Percentiles rank a stretch among this genome's conserved stretches.
Evolutionary conservation across 2,888 invertebrate genomes (phyloP).

Genomic region (Apamea anceps): DNA sequence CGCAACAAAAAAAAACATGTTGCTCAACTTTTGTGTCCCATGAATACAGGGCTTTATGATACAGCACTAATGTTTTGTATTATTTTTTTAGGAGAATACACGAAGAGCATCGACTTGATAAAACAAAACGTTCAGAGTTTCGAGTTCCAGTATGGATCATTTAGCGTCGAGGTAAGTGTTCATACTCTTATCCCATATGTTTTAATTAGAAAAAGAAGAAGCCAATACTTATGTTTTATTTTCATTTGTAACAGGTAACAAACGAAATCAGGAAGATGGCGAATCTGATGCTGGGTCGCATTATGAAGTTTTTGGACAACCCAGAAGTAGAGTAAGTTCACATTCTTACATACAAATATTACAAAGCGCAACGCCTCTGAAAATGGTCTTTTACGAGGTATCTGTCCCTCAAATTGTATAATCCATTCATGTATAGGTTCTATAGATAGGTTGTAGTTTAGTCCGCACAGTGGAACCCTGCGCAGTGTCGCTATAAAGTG

Average conservation of each 20-base stretch:
- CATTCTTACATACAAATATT: neutral
- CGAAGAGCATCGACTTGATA: conserved; percentile 86
- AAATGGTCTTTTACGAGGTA: neutral
- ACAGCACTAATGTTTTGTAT: neutral
- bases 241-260: conserved; percentile 81
- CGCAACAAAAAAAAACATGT: neutral
- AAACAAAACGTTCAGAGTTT: conserved; percentile 90
- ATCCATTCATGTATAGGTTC: neutral
- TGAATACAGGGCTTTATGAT: neutral
- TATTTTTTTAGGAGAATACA: conserved; percentile 80
- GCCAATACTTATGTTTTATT: neutral
- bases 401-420: neutral
- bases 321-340: conserved; percentile 81
- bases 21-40: neutral
- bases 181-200: neutral
- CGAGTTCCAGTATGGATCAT: conserved; percentile 91
- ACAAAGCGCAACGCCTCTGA: neutral
- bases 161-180: conserved; percentile 90
- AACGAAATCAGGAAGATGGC: conserved; percentile 92
- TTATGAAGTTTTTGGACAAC: conserved; percentile 79
- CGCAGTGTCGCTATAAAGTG: neutral
- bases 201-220: neutral
- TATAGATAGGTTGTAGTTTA: neutral
- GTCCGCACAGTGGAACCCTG: neutral
- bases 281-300: conserved; percentile 90